Evolutionary conservation across 2,888 invertebrate species (phyloP), one percentile per base, ranked within the genome.

Genomic region (Troides aeacus): DNA sequence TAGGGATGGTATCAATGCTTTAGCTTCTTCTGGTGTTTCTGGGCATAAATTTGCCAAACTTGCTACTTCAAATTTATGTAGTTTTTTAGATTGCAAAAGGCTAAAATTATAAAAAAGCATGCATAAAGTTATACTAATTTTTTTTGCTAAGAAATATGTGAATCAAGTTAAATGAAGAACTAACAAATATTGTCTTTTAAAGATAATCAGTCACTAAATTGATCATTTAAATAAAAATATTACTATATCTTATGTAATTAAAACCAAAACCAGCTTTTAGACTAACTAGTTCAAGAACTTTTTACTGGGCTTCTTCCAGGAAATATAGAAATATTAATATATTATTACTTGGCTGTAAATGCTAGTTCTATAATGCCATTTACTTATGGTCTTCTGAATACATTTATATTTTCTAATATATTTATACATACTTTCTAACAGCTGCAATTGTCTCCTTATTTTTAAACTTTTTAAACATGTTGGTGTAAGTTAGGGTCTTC

Each of bases 21-120:
- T 99, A 0, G 99, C 99, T 93, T 99, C 99, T 83, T 99, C 99
- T 0, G 99, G 97, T 58, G 97, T 98, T 91, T 99, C 99, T 0
- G 99, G 99, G 81, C 99, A 99, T n/a, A 99, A 92, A 90, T 99
- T 99, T 1, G 99, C 99, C 76, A 99, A 93, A 18, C 99, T 98
- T 0, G 99, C 99, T 70, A 99, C 93, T 89, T 99, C 99, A 92
- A 99, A 99, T 92, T 99, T 99, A 89, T 99, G 99, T 18, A 99
- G 91, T 83, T 98, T 99, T 84, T 99, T 99, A 82, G 97, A 97
- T 93, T 97, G 97, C 65, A 99, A 90, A 70, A 98, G 94, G 86
- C 98, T 98, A 88, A 39, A 94, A 53, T 18, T 5, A n/a, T n/a
- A 7, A 6, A n/a, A n/a, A 53, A 53, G n/a, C 53, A n/a, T n/a